Conservation (phyloP, 2,113 vertebrate species). For the Melanotaenia duboulayi region DNA sequence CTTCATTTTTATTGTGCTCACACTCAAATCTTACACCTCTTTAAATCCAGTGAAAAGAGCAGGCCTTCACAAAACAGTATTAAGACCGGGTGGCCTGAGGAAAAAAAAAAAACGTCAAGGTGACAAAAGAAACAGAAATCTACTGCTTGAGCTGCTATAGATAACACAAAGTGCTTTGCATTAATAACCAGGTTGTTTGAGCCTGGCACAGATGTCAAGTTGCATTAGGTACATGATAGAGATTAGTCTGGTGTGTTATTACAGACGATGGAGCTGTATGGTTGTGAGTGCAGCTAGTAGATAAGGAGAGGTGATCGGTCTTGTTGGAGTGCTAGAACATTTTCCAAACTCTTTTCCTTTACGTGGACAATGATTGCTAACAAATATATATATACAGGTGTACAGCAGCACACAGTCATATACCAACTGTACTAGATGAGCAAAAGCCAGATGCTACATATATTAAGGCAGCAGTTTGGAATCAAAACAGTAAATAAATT, state of each 20-base stretch:
- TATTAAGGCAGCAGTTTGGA: not conserved
- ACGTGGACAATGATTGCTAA: constrained; percentile 28
- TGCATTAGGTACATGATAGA: constrained; percentile 53
- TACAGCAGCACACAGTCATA: not conserved
- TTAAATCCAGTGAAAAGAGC: constrained; percentile 15
- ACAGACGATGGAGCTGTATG: constrained; percentile 40
- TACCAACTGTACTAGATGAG: not conserved
- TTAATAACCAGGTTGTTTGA: constrained; percentile 44
- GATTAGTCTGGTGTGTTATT: constrained; percentile 38
- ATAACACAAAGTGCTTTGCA: constrained; percentile 29
- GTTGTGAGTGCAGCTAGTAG: constrained; percentile 36
- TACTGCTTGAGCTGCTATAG: constrained; percentile 8
- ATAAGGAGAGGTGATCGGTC: constrained; percentile 39
- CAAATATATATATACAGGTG: constrained; percentile 18
- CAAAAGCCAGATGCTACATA: not conserved
- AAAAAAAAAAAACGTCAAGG: constrained; percentile 22
- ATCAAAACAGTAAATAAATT: not conserved
- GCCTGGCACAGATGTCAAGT: constrained; percentile 47
- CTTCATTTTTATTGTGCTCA: constrained; percentile 43
- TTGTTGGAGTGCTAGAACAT: constrained; percentile 27
- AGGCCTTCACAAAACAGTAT: constrained; percentile 31
- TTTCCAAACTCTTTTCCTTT: constrained; percentile 45
- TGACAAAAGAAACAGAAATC: constrained; percentile 40
- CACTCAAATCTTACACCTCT: constrained; percentile 22
- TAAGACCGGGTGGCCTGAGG: not conserved